Evolutionary conservation across 2,113 vertebrate genomes (phyloP).

Genomic region (Plotosus lineatus): DNA sequence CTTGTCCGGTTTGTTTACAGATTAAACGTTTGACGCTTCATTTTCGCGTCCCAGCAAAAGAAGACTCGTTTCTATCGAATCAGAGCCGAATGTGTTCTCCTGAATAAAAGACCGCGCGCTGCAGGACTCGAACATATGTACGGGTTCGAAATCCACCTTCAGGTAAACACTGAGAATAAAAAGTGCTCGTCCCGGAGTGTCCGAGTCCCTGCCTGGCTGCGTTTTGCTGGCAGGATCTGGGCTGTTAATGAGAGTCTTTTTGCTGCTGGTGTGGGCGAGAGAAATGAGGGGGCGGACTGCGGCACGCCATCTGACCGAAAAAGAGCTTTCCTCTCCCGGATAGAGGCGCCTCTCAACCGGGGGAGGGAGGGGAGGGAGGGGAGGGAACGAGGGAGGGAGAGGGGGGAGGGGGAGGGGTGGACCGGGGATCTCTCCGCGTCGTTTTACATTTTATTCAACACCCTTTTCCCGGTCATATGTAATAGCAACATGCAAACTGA

Average conservation of each 20-base stretch:
- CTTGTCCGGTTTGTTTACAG: not conserved
- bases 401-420: slow-evolving; percentile 65
- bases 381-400: slow-evolving; percentile 33
- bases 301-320: slow-evolving; percentile 83
- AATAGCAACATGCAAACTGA: not conserved
- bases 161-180: not conserved
- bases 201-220: slow-evolving; percentile 45
- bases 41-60: not conserved
- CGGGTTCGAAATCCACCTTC: slow-evolving; percentile 9
- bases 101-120: not conserved
- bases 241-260: slow-evolving; percentile 78
- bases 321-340: slow-evolving; percentile 80
- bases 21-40: not conserved
- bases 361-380: slow-evolving; percentile 61
- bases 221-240: slow-evolving; percentile 73
- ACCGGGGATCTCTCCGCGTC: slow-evolving; percentile 59
- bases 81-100: not conserved
- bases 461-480: not conserved
- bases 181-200: slow-evolving; percentile 14
- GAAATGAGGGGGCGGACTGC: slow-evolving; percentile 81
- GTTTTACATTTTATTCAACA: slow-evolving; percentile 1
- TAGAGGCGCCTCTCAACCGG: slow-evolving; percentile 70
- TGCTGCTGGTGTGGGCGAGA: slow-evolving; percentile 78
- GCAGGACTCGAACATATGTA: slow-evolving; percentile 7
- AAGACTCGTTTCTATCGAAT: not conserved